These are phyloP conservation scores for Catostomus latipinnis DNA, from an alignment of 2,797 vertebrate species.

Conservation along the genomic window DNA sequence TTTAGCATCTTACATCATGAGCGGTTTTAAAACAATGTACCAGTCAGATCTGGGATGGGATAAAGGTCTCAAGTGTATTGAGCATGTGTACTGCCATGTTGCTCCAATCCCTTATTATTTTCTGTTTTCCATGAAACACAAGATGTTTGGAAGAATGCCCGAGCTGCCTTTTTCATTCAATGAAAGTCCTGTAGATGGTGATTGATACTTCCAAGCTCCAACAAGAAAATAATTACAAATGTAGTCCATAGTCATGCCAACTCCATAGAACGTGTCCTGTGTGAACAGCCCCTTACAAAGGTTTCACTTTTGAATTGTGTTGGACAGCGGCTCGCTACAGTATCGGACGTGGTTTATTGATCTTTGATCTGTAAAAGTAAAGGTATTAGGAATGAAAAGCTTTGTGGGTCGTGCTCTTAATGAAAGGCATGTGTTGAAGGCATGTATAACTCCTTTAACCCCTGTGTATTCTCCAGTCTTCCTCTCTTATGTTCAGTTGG, in stretches of 20 bases:
- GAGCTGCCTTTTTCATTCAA: too few species aligned
- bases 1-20: not conserved
- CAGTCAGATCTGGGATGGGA: too few species aligned
- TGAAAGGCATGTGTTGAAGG: slow-evolving; percentile 58
- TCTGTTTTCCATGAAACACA: too few species aligned
- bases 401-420: not conserved
- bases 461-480: slow-evolving; percentile 29
- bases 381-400: not conserved
- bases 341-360: not conserved
- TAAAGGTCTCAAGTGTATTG: too few species aligned
- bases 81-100: too few species aligned
- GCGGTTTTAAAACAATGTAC: too few species aligned
- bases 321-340: not conserved
- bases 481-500: slow-evolving; percentile 21
- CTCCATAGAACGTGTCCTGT: not conserved
- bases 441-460: slow-evolving; percentile 45
- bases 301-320: not conserved
- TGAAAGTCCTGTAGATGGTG: too few species aligned
- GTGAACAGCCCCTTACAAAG: not conserved
- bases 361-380: not conserved
- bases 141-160: too few species aligned
- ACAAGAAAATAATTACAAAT: too few species aligned
- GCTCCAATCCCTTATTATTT: too few species aligned
- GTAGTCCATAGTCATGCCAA: too few species aligned
- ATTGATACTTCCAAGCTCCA: too few species aligned